phyloP scores from a whole-genome alignment of 2,113 vertebrate genomes.

The Polyodon spathula region DNA sequence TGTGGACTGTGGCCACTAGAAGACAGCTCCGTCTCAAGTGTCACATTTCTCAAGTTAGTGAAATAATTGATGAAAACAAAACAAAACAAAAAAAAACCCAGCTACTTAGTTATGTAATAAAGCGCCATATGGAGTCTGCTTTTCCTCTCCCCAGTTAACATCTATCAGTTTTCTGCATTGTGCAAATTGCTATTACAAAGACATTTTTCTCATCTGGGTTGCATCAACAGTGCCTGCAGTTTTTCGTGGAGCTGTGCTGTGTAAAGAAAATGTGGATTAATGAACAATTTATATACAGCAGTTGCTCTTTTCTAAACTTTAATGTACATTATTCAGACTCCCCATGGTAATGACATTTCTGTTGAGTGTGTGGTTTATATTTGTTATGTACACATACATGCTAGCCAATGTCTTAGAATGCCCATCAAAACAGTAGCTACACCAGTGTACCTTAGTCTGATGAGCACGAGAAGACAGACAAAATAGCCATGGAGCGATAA shows the following conservation, averaged over 20 bases:
- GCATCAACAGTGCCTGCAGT: background rate
- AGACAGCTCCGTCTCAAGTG: background rate
- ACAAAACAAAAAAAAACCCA: background rate
- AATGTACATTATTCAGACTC: background rate
- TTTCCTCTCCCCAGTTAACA: background rate
- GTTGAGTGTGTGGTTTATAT: too few species aligned
- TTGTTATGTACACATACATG: too few species aligned
- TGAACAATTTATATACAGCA: background rate
- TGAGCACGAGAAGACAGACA: too few species aligned
- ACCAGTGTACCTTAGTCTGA: too few species aligned
- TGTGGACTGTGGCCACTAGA: background rate
- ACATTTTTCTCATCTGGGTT: background rate
- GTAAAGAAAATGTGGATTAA: background rate
- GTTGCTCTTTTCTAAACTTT: background rate
- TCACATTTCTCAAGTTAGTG: background rate
- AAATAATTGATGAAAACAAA: conserved; percentile 2
- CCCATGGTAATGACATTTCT: too few species aligned
- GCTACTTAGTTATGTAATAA: background rate
- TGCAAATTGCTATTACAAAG: background rate
- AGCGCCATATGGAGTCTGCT: background rate
- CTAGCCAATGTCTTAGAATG: too few species aligned
- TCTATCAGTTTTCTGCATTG: background rate
- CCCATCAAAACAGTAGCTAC: too few species aligned
- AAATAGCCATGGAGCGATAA: too few species aligned
- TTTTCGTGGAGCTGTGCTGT: background rate